Percentiles rank a stretch among this genome's conserved stretches.
Conservation (phyloP, 35 echinoderm and acorn worm species). For the Heliocidaris tuberculata region DNA sequence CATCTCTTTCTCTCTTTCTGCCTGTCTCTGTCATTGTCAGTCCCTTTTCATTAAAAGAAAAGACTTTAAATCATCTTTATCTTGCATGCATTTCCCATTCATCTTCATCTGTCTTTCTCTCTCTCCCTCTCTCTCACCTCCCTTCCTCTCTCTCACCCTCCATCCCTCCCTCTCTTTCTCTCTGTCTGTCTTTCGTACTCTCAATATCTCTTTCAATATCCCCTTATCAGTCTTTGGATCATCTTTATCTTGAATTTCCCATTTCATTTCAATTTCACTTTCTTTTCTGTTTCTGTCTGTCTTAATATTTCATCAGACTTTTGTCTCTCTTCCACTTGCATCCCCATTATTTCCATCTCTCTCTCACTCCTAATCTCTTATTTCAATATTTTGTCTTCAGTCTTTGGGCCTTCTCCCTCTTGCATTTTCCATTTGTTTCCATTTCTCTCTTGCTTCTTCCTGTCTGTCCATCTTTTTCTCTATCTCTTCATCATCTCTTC, state of each 20-base stretch:
- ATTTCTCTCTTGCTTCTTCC: background rate
- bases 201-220: background rate
- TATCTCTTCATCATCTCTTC: background rate
- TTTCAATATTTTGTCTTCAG: background rate
- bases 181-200: background rate
- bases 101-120: background rate
- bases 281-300: background rate
- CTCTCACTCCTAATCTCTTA: background rate
- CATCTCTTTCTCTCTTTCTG: too few relatives aligned
- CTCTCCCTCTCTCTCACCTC: background rate
- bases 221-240: too few relatives aligned
- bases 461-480: background rate
- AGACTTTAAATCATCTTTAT: too few relatives aligned
- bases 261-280: too few relatives aligned
- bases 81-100: too few relatives aligned
- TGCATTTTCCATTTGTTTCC: background rate
- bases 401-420: background rate
- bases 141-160: background rate
- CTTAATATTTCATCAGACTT: background rate
- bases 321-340: background rate
- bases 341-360: background rate
- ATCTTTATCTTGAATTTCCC: too few relatives aligned
- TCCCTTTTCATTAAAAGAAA: too few relatives aligned
- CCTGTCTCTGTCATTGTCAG: too few relatives aligned
- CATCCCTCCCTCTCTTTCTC: background rate